Evolutionary conservation across 2,113 vertebrate species (phyloP).

Genomic region (Podiceps cristatus): DNA sequence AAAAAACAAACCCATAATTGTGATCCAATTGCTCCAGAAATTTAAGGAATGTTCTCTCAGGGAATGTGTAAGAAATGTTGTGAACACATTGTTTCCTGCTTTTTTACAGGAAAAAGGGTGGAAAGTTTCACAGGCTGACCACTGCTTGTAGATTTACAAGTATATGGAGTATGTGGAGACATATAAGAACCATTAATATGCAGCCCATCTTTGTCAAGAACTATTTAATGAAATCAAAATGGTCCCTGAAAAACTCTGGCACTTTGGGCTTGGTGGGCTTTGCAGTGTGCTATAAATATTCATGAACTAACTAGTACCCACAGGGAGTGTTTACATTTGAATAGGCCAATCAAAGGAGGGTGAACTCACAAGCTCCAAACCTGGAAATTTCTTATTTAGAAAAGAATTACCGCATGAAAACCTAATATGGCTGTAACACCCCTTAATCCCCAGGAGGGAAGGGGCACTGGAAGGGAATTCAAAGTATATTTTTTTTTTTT

Average conservation of each 20-base stretch:
- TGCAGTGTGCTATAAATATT: conserved; percentile 60
- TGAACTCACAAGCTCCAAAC: conserved; percentile 45
- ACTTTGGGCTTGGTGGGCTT: conserved; percentile 25
- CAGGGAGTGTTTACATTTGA: conserved; percentile 71
- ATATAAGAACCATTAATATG: not conserved
- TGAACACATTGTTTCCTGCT: not conserved
- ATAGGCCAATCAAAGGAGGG: conserved; percentile 60
- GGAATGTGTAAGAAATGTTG: not conserved
- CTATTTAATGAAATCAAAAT: conserved; percentile 31
- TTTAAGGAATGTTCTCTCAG: not conserved
- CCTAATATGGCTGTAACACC: conserved; percentile 9
- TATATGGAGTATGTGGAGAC: not conserved
- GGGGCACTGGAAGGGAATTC: conserved; percentile 36
- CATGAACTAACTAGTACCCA: conserved; percentile 41
- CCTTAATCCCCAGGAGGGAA: conserved; percentile 14
- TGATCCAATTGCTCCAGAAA: not conserved
- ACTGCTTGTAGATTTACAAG: not conserved
- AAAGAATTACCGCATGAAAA: conserved; percentile 37
- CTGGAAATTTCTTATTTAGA: conserved; percentile 65
- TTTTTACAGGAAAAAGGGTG: not conserved
- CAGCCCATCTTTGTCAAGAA: not conserved
- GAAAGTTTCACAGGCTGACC: not conserved
- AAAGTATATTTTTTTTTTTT: not conserved
- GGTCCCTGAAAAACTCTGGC: conserved; percentile 4
- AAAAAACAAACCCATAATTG: not conserved